Evolutionary conservation across 2,797 vertebrate species (phyloP), one percentile per base, ranked within the genome.

Genomic region (Alfaro cultratus): DNA sequence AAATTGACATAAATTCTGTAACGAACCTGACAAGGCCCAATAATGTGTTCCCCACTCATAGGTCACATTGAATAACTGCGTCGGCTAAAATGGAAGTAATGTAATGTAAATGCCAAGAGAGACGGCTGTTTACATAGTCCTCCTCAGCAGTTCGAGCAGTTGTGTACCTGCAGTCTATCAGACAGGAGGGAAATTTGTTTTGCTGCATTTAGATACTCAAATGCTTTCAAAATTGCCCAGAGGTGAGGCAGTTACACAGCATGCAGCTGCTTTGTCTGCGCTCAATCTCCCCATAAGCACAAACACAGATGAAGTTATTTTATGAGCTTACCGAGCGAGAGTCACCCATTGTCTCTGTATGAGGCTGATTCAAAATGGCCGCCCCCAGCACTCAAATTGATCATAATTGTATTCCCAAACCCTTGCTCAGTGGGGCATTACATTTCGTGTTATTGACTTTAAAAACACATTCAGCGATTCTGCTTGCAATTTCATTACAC

Each of bases 401-500:
- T 95, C 93, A 92, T 95, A 93, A 95, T 95, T 94, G 94, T 92
- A 88, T 94, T 92, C 86, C 91, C 89, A 92, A 95, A 94, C 90
- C 92, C 92, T 86, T 87, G 89, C 94, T 92, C 95, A 92, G 95
- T 85, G 74, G 95, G 93, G 92, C 92, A 88, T 93, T 93, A 90
- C 90, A 87, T 95, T 95, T 92, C 78, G 85, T 93, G 91, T 93
- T 93, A 95, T 95, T 95, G 94, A 95, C 94, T 94, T 95, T 94
- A 93, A 95, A 95, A 95, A 94, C 91, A 93, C 94, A 94, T 94
- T 93, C 91, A 93, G 90, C 88, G 88, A 89, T 93, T 89, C 92
- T 86, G 86, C 87, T 89, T 85, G 89, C 92, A 89, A 91, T 94
- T 95, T 93, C 92, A 94, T 95, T 96, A 94, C 91, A 87, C 88